Evolutionary conservation across 2,113 vertebrate species (phyloP), one percentile per base, ranked within the genome.

Genomic region (Dissostichus mawsoni): DNA sequence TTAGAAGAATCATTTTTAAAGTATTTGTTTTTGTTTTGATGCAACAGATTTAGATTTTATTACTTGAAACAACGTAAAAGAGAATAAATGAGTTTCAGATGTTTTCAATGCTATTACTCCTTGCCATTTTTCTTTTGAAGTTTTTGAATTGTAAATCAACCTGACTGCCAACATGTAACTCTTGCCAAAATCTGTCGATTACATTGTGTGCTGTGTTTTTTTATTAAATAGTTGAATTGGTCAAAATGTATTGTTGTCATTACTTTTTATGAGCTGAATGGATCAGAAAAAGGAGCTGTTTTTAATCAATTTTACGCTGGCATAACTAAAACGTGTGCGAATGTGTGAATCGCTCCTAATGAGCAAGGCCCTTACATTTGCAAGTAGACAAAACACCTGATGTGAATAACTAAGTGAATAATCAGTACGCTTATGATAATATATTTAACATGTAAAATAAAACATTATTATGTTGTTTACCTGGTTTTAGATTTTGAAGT

Each of bases 121-220:
- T 84, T 86, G 80, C 52, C 62, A 81, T 18, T 62, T 76, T 20
- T 36, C 20, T 63, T 6, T 52, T 36, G 17, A 63, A 52, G 17
- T 2, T 29, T 69, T 63, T 18, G 2, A 65, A 56, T 23, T 66
- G 9, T 63, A 75, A 25, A 6, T 45, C 23, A 61, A 3, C 13
- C 23, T 55, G 56, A 48, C 75, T 23, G 11, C 36, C 44, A 59
- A 48, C 41, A 5, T 41, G 5, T 33, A 45, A 59, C 3, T 29
- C n/a, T 51, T 11, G 23, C n/a, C 10, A 5, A 4, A 13, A 25
- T 57, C 13, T 25, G 55, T 48, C 13, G 47, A 25, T 57, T 11
- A 57, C 8, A 5, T 8, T 41, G 5, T 6, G 6, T 41, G 36
- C 36, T 41, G 36, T 41, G 36, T 41, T 8, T 41, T 50, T 57